A percentile compares a stretch with the other conserved stretches of the same genome.
These are phyloP conservation scores for Cartodere bifasciata DNA, from an alignment of 2,888 invertebrate genomes.

Conservation along the genomic window DNA sequence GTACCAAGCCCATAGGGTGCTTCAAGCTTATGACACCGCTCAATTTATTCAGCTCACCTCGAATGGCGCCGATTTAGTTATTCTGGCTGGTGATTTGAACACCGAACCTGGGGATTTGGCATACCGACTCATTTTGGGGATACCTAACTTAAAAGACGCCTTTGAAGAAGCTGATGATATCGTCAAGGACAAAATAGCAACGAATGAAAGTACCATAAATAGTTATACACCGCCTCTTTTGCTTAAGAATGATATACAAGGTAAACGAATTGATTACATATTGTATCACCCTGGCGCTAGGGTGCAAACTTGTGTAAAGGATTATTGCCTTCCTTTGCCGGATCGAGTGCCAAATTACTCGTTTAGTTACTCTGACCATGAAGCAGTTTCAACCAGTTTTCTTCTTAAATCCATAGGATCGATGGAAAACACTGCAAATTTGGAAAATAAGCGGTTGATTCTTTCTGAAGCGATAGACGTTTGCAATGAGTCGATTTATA, in stretches of 20 bases:
- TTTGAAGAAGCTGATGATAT: constrained; percentile 27
- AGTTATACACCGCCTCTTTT: constrained; percentile 56
- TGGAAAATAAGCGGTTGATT: constrained; percentile 22
- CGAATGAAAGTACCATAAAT: constrained; percentile 70
- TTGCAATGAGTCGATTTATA: constrained; percentile 43
- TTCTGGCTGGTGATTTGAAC: constrained; percentile 92
- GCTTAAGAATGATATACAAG: constrained; percentile 46
- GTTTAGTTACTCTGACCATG: constrained; percentile 84
- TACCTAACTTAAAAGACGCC: constrained; percentile 44
- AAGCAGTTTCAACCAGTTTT: constrained; percentile 58
- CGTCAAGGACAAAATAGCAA: constrained; percentile 40
- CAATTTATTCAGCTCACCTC: constrained; percentile 85
- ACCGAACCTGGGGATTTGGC: constrained; percentile 78
- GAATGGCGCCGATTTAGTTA: constrained; percentile 61
- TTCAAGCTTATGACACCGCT: constrained; percentile 89
- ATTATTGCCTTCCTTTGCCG: constrained; percentile 59
- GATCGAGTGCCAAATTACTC: constrained; percentile 54
- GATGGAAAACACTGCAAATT: constrained; percentile 13
- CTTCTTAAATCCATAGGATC: constrained; percentile 24
- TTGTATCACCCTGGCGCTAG: constrained; percentile 44
- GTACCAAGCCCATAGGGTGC: constrained; percentile 82
- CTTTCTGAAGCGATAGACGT: constrained; percentile 47
- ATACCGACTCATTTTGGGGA: constrained; percentile 48
- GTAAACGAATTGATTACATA: constrained; percentile 89
- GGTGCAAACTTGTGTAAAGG: constrained; percentile 33